A percentile compares a stretch with the other conserved stretches of the same genome.
phyloP scores from a whole-genome alignment of 2,888 invertebrate genomes.

The Drosophila kuntzei region DNA sequence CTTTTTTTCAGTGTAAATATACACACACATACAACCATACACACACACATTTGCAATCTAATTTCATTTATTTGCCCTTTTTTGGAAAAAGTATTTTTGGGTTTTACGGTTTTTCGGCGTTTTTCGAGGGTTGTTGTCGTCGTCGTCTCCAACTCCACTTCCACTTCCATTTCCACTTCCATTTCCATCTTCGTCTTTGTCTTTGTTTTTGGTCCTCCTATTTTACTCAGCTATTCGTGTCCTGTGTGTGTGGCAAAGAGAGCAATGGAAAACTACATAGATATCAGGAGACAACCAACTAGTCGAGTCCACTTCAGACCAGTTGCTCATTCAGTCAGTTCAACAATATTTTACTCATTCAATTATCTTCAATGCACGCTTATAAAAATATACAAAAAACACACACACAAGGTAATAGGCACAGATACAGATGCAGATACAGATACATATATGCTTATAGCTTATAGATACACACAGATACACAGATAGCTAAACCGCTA shows the following conservation, averaged over 20 bases:
- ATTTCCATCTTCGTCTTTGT: constrained; percentile 19
- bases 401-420: constrained; percentile 27
- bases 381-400: constrained; percentile 39
- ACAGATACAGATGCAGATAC: constrained; percentile 22
- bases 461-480: constrained; percentile 3
- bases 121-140: constrained; percentile 39
- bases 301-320: constrained; percentile 22
- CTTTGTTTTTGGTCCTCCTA: constrained; percentile 31
- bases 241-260: constrained; percentile 15
- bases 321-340: constrained; percentile 13
- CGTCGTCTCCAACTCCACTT: neutral
- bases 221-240: constrained; percentile 12
- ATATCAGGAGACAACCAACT: constrained; percentile 7
- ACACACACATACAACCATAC: constrained; percentile 9
- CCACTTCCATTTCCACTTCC: neutral
- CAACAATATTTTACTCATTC: constrained; percentile 43
- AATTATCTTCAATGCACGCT: constrained; percentile 50
- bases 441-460: constrained; percentile 12
- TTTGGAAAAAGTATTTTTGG: constrained; percentile 36
- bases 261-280: constrained; percentile 5
- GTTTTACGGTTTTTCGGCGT: constrained; percentile 25
- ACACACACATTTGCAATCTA: constrained; percentile 43
- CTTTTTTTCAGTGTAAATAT: too few relatives aligned
- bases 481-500: constrained; percentile 23
- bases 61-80: constrained; percentile 56